Base-by-base conservation (phyloP, 2,888 invertebrate species). In the Protodeltote pygarga region DNA sequence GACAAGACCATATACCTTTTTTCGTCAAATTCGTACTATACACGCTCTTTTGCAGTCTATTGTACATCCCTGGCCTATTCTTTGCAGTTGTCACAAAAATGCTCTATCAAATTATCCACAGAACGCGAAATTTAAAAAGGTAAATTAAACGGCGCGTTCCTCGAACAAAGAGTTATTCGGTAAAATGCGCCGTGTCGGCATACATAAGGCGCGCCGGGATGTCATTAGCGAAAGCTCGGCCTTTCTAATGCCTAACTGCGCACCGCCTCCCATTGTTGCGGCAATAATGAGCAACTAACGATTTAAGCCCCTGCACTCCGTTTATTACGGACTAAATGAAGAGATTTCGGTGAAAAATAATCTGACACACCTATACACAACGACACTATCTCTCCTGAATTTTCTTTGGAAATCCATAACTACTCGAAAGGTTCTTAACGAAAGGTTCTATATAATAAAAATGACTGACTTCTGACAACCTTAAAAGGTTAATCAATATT, bases 221-320 rank as follows among this genome's bases (percentile, higher is more conserved):
- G 87, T 90, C 90, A 90, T 91, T 91, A 91, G 87, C 80, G 88
- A 84, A 80, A 77, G 80, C 81, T 75, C 70, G 77, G 82, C 87
- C 88, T 89, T 89, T 90, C 90, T 91, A 91, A 89, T 89, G 88
- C 88, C 88, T 89, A 89, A 89, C 85, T 81, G 87, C 73, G 83
- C 77, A 67, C 84, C 85, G 85, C 87, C 85, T 75, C 76, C 86
- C 81, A 89, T 89, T 90, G 89, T 90, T 82, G 66, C 72, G 69
- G 75, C 73, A 80, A 83, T 89, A 90, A 90, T 89, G 89, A 90
- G 86, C 83, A 83, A 87, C 86, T 85, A 87, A 85, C 87, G 86
- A 89, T 87, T 84, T 72, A 79, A 83, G 77, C 79, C 66, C 71
- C 69, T 76, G 77, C 73, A 75, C 66, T 72, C 58, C 74, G 59